Conservation (phyloP, 2,113 vertebrate species). For the Lucifuga dentata region DNA sequence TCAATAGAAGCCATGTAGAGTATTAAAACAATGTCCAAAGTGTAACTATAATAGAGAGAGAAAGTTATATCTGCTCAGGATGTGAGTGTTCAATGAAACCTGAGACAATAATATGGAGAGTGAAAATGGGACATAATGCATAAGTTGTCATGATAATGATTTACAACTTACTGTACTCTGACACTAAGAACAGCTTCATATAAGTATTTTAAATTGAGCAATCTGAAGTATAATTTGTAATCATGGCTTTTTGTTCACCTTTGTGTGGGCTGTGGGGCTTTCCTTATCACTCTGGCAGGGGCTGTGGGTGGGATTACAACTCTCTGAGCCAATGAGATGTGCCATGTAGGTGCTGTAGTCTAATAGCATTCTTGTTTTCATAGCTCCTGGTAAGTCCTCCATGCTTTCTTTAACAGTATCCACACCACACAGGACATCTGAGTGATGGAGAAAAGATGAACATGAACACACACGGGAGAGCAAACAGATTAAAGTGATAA, state of each 20-base stretch:
- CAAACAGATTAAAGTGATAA: no score
- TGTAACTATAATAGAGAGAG: neutral
- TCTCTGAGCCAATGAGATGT: constrained; percentile 63
- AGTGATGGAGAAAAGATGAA: constrained; percentile 11
- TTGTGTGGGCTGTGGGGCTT: constrained; percentile 72
- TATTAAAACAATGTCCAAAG: constrained; percentile 5
- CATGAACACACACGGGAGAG: neutral
- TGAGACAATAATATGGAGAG: neutral
- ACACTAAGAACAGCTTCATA: no score
- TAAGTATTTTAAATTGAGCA: neutral
- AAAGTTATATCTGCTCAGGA: no score
- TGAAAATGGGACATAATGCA: neutral
- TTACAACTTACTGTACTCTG: no score
- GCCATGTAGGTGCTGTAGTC: constrained; percentile 87
- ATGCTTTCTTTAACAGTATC: constrained; percentile 70
- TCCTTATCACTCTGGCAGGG: constrained; percentile 66
- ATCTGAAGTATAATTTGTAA: neutral
- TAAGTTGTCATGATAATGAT: no score
- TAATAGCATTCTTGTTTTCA: constrained; percentile 79
- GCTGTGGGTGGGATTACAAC: constrained; percentile 59
- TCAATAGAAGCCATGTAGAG: constrained; percentile 19
- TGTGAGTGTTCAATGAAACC: constrained; percentile 3
- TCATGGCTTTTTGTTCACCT: constrained; percentile 41
- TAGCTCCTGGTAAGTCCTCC: constrained; percentile 65
- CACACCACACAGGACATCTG: constrained; percentile 52